Percentiles rank a stretch among this genome's conserved stretches.
These are phyloP conservation scores for Brachynemurus nebulosus DNA, from an alignment of 2,888 invertebrate genomes.

Conservation along the genomic window DNA sequence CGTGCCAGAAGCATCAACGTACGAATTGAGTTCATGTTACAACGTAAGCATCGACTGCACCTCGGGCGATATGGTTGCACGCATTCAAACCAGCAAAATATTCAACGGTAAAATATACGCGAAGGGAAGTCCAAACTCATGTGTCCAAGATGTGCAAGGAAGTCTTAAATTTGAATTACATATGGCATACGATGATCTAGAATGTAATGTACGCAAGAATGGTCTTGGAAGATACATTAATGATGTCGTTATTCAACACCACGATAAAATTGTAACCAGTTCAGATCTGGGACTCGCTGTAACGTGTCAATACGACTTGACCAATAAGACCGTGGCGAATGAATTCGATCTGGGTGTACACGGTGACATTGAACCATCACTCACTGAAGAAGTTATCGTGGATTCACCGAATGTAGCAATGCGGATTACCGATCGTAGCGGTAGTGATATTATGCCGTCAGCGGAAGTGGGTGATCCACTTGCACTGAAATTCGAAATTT, in stretches of 20 bases:
- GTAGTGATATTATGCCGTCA: constrained; percentile 69
- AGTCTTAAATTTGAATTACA: constrained; percentile 81
- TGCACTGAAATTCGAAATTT: constrained; percentile 80
- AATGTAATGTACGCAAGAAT: constrained; percentile 84
- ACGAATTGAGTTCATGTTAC: constrained; percentile 86
- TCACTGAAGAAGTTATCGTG: constrained; percentile 83
- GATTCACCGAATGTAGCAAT: constrained; percentile 91
- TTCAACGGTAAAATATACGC: constrained; percentile 93
- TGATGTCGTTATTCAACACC: constrained; percentile 89
- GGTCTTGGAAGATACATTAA: constrained; percentile 77
- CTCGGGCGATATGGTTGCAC: constrained; percentile 83
- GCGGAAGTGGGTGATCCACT: constrained; percentile 89
- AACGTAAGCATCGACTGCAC: constrained; percentile 89
- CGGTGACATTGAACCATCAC: constrained; percentile 73
- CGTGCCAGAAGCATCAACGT: constrained; percentile 82
- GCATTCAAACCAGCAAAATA: constrained; percentile 79
- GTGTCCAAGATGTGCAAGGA: constrained; percentile 76
- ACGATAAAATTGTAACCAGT: constrained; percentile 88
- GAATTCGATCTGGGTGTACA: constrained; percentile 81
- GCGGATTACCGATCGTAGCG: constrained; percentile 77
- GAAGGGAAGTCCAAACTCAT: constrained; percentile 86
- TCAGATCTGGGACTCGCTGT: constrained; percentile 87
- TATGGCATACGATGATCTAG: constrained; percentile 85
- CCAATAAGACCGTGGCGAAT: constrained; percentile 87
- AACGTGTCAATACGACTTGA: constrained; percentile 86